Conservation (phyloP, 2,113 vertebrate genomes). For the Arizona elegans region DNA sequence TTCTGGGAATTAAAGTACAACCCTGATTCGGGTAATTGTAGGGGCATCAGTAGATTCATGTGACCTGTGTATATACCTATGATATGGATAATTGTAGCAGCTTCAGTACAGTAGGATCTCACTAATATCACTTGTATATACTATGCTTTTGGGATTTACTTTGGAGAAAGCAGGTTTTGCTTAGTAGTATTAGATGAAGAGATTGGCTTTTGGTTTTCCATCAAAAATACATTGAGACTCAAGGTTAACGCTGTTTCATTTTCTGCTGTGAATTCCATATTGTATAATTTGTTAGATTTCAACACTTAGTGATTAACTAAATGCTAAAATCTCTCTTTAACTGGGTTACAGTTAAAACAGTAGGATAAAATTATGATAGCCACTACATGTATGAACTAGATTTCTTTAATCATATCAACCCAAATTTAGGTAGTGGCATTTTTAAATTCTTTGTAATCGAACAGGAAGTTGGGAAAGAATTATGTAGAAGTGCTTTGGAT, state of each 20-base stretch:
- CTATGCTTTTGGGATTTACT: background rate
- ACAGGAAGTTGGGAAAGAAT: background rate
- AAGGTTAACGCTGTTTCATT: background rate
- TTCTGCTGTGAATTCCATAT: background rate
- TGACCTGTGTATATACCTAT: background rate
- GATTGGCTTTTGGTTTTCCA: background rate
- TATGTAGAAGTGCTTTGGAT: background rate
- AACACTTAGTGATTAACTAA: background rate
- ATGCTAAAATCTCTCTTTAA: background rate
- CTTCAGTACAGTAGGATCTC: background rate
- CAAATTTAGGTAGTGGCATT: background rate
- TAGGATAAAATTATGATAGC: background rate
- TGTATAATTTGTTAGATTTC: background rate
- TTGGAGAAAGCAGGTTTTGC: background rate
- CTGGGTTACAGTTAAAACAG: background rate
- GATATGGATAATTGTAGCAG: background rate
- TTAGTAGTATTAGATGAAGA: background rate
- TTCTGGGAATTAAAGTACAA: background rate
- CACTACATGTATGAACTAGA: background rate
- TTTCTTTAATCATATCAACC: background rate
- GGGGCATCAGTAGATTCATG: background rate
- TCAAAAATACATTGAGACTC: background rate
- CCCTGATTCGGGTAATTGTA: background rate
- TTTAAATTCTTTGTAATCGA: background rate
- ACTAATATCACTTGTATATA: background rate